These are phyloP conservation scores for Drosophila saltans DNA, from an alignment of 1,140 invertebrate species.

Conservation along the genomic window DNA sequence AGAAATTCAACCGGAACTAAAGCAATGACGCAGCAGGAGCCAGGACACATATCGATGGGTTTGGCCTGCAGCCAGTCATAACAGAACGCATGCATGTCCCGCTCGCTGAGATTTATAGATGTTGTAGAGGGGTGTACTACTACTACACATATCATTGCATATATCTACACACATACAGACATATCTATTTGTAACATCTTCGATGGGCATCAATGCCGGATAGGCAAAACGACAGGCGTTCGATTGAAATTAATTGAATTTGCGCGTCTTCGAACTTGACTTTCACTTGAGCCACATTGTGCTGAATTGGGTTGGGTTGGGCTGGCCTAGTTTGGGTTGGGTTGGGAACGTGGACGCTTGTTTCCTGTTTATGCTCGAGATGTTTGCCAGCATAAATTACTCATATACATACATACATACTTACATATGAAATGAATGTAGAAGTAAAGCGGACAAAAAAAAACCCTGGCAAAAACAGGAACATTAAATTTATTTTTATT, in stretches of 20 bases:
- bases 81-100: constrained; percentile 57
- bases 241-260: constrained; percentile 83
- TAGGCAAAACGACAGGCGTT: constrained; percentile 80
- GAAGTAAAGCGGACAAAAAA: constrained; percentile 23
- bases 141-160: constrained; percentile 23
- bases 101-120: constrained; percentile 60
- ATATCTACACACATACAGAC: constrained; percentile 16
- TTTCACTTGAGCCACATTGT: constrained; percentile 18
- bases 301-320: constrained; percentile 13
- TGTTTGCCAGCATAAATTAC: constrained; percentile 77
- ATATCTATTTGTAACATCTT: constrained; percentile 56
- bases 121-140: constrained; percentile 45
- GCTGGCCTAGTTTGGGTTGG: not conserved
- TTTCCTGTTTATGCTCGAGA: constrained; percentile 79
- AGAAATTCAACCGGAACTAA: constrained; percentile 72
- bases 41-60: constrained; percentile 62
- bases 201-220: constrained; percentile 68
- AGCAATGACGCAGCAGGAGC: constrained; percentile 76
- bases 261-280: constrained; percentile 59
- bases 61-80: constrained; percentile 56
- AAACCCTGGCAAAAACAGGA: constrained; percentile 63
- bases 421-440: constrained; percentile 66
- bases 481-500: constrained; percentile 82
- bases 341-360: constrained; percentile 48
- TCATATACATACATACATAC: constrained; percentile 33